Conservation (phyloP, 1,140 invertebrate genomes). For the Brachionus calyciflorus region DNA sequence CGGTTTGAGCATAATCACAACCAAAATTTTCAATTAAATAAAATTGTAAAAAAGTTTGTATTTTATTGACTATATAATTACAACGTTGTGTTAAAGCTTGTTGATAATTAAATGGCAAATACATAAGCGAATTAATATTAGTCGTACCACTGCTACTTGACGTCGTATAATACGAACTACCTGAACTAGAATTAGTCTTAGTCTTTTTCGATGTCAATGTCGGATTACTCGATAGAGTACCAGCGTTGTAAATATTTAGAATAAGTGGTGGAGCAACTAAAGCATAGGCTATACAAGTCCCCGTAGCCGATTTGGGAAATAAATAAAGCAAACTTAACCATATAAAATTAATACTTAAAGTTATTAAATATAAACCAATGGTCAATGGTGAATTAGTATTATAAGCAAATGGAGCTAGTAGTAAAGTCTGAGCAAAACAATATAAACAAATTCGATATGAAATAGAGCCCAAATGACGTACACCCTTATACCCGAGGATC, state of each 20-base stretch:
- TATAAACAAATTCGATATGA: constrained; percentile 54
- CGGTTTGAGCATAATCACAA: constrained; percentile 57
- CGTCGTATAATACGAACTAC: background rate
- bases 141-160: background rate
- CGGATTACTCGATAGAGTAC: background rate
- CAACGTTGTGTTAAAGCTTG: constrained; percentile 53
- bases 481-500: constrained; percentile 57
- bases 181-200: background rate
- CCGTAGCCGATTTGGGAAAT: constrained; percentile 54
- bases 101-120: constrained; percentile 51
- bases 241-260: constrained; percentile 48
- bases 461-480: constrained; percentile 58
- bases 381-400: constrained; percentile 54
- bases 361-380: constrained; percentile 52
- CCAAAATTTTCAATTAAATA: constrained; percentile 58
- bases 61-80: constrained; percentile 51
- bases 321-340: constrained; percentile 55
- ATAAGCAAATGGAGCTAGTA: constrained; percentile 53
- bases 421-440: constrained; percentile 52
- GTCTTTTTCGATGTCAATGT: background rate
- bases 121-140: constrained; percentile 45
- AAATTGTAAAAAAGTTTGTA: constrained; percentile 55
- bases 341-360: constrained; percentile 54
- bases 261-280: constrained; percentile 55
- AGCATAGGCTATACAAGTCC: constrained; percentile 57